Base-by-base conservation (phyloP, 1,140 invertebrate genomes). In the Penaeus japonicus region DNA sequence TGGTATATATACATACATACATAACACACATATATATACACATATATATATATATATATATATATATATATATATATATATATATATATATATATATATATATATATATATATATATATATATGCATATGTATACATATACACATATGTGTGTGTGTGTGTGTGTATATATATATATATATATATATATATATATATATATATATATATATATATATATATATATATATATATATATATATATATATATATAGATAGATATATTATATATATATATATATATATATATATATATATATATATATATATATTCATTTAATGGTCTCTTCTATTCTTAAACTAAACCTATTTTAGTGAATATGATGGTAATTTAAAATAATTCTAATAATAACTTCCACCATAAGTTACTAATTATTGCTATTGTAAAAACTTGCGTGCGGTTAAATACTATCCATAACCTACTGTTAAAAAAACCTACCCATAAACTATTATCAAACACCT, bases 171-270 rank as follows among this genome's bases (percentile, higher is more conserved):
- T 55, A 55, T 27, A 22, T 39, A 55, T 24, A 18, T 81, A 55
- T 57, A 55, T 59, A 55, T 57, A 55, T 57, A 55, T 57, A 55
- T 57, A 55, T 54, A 22, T 20, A 55, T 54, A 55, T 81, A 81
- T 81, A 81, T 81, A 81, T 81, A 81, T 81, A 81, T 54, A 81
- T 81, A 54, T 81, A 24, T 24, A 77, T 77, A 77, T 77, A 81
- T 54, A 81, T 81, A 54, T 81, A 81, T 54, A 54, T 54, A 54
- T 81, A 81, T 54, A 24, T 24, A 54, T 81, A 82, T 3, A 82
- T 55, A 55, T 55, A 82, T 24, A 82, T 15, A 57, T 27, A 82
- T 15, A 82, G 20, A 55, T 12, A 53, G 39, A 32, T 4, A 7
- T 20, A n/a, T n/a, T n/a, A n/a, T n/a, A n/a, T n/a, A n/a, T n/a